Conservation (phyloP, 1,140 invertebrate genomes). For the Drepana arcuata region DNA sequence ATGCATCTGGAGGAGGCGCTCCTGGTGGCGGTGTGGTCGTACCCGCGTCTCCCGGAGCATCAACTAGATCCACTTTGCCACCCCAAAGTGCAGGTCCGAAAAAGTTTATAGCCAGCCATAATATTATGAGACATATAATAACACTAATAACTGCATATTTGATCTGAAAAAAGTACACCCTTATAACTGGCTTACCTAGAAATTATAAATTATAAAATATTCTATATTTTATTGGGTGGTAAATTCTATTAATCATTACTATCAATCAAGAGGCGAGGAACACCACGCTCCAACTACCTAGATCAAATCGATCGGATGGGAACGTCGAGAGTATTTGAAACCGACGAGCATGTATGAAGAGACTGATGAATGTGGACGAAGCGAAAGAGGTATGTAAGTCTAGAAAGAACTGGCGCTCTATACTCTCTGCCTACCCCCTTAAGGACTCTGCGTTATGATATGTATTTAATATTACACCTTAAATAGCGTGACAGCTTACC, state of each 20-base stretch:
- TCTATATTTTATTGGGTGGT: background rate
- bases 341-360: background rate
- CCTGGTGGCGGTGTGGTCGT: no score
- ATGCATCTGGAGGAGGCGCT: no score
- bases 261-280: background rate
- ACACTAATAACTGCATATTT: slow-evolving; percentile 23
- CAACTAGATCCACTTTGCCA: no score
- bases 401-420: no score
- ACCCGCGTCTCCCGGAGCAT: no score
- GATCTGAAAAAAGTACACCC: slow-evolving; percentile 22
- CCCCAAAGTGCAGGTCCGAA: slow-evolving; percentile 30
- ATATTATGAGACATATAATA: slow-evolving; percentile 24
- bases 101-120: slow-evolving; percentile 25
- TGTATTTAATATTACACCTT: no score
- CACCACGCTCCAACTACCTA: background rate
- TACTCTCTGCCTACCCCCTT: no score
- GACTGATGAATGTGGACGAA: no score
- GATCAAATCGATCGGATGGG: background rate
- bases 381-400: no score
- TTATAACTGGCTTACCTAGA: no score
- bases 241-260: background rate
- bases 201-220: background rate
- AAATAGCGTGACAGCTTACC: no score
- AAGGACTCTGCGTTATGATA: no score
- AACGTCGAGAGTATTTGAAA: background rate